Base-by-base conservation (phyloP, 1,140 invertebrate species). In the Mercenaria mercenaria region DNA sequence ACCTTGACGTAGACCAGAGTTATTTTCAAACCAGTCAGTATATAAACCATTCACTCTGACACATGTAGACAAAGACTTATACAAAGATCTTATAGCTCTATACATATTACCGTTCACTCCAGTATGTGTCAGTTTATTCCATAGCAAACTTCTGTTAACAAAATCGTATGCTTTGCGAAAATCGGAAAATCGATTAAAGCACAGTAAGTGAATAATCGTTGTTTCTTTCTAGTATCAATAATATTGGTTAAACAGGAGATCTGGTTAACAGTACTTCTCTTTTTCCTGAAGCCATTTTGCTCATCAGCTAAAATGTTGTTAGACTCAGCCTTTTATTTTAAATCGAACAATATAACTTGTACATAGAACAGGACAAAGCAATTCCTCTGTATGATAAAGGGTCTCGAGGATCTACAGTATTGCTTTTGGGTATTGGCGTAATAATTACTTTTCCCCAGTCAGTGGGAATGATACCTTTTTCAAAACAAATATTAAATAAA, bases 1-100 rank as follows among this genome's bases (percentile, higher is more conserved):
- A 20, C 89, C 89, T 47, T 91, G 89, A 47, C 79, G 56, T 8
- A 86, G 37, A 34, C 77, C 89, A 20, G 76, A 26, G 20, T 67
- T 61, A 23, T 37, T 56, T 34, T 41, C 23, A 47, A 91, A 91
- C 10, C 67, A 64, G 20, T 83, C 77, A 52, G 76, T 81, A 34
- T 32, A 39, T 81, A 82, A 41, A 37, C 47, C 26, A 64, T 86
- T 52, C 23, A 64, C 37, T 20, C 59, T 32, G 20, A 74, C 23
- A 34, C 83, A 50, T 0, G 67, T 13, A 29, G 83, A 74, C 6
- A 74, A 23, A 10, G 39, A 72, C 26, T 29, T 15, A 74, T 85
- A 50, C 11, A 90, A 18, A 39, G 43, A 47, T 47, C 76, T 32
- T 41, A 90, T 23, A 61, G 64, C 26, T 52, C 20, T 47, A 26